phyloP scores from a whole-genome alignment of 2,113 vertebrate species.

The Zosterops borbonicus region DNA sequence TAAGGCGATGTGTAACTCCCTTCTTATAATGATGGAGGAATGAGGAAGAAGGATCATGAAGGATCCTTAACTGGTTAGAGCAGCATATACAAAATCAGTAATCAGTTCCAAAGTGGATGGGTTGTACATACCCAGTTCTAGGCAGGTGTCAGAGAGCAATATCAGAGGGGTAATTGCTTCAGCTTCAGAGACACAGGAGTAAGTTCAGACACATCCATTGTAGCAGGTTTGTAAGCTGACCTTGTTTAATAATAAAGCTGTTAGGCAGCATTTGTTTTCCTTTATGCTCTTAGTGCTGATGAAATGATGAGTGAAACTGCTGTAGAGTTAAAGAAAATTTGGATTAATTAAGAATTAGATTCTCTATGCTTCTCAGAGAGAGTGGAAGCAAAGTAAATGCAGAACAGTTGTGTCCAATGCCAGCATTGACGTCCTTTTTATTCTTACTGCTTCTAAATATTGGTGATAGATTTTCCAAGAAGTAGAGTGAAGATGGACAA shows the following conservation, averaged over 20 bases:
- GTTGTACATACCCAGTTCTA: background rate
- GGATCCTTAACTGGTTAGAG: background rate
- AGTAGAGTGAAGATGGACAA: background rate
- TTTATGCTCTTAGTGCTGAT: conserved; percentile 10
- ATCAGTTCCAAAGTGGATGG: background rate
- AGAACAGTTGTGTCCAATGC: background rate
- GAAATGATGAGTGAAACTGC: conserved; percentile 6
- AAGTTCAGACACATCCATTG: background rate
- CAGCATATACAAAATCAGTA: background rate
- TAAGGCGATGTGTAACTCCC: conserved; percentile 54
- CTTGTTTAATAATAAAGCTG: background rate
- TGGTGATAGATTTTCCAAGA: background rate
- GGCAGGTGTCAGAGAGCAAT: background rate
- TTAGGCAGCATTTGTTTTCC: conserved; percentile 18
- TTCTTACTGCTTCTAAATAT: background rate
- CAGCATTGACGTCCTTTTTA: background rate
- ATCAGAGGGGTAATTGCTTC: background rate
- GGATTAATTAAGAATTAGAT: conserved; percentile 10
- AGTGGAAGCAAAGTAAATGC: background rate
- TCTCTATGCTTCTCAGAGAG: background rate
- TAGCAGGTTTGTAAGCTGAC: background rate
- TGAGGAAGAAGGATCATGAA: background rate
- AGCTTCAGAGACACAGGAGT: background rate
- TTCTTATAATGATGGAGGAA: background rate
- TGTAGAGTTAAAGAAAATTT: background rate